Percentiles rank a stretch among this genome's conserved stretches.
Evolutionary conservation across 2,888 invertebrate species (phyloP).

Genomic region (Rutpela maculata): DNA sequence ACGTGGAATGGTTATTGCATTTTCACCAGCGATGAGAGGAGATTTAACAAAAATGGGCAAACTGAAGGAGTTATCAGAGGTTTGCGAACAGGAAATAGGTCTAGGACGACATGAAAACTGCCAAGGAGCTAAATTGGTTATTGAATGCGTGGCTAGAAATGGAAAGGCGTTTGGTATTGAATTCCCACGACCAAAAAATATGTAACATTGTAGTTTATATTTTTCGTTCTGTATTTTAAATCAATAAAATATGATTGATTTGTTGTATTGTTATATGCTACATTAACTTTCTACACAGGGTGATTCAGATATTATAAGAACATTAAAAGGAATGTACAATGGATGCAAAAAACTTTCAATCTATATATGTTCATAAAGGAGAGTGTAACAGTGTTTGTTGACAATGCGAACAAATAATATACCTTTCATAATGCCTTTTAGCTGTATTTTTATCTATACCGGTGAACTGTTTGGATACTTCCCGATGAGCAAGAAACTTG

Average conservation of each 20-base stretch:
- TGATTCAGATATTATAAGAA: too few relatives aligned
- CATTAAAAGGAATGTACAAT: too few relatives aligned
- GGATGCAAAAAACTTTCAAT: too few relatives aligned
- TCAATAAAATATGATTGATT: slow-evolving; percentile 1
- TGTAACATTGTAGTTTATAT: slow-evolving; percentile 12
- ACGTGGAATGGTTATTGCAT: slow-evolving; percentile 64
- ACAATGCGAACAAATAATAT: too few relatives aligned
- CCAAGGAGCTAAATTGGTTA: slow-evolving; percentile 62
- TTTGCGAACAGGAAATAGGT: slow-evolving; percentile 67
- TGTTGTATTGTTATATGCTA: too few relatives aligned
- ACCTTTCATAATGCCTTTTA: too few relatives aligned
- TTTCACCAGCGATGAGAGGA: slow-evolving; percentile 64
- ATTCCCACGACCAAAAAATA: slow-evolving; percentile 32
- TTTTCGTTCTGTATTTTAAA: not conserved
- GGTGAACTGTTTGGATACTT: too few relatives aligned
- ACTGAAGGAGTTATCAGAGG: slow-evolving; percentile 63
- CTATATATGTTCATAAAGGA: too few relatives aligned
- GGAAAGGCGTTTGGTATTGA: slow-evolving; percentile 54
- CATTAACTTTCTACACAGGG: too few relatives aligned
- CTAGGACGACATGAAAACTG: slow-evolving; percentile 61
- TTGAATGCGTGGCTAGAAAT: slow-evolving; percentile 65
- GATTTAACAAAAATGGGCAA: slow-evolving; percentile 62
- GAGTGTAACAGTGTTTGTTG: too few relatives aligned
- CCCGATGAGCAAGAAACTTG: too few relatives aligned
- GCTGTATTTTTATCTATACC: too few relatives aligned